A percentile compares a stretch with the other conserved stretches of the same genome.
These are phyloP conservation scores for Mugil cephalus DNA, from an alignment of 2,113 vertebrate species.

Conservation along the genomic window DNA sequence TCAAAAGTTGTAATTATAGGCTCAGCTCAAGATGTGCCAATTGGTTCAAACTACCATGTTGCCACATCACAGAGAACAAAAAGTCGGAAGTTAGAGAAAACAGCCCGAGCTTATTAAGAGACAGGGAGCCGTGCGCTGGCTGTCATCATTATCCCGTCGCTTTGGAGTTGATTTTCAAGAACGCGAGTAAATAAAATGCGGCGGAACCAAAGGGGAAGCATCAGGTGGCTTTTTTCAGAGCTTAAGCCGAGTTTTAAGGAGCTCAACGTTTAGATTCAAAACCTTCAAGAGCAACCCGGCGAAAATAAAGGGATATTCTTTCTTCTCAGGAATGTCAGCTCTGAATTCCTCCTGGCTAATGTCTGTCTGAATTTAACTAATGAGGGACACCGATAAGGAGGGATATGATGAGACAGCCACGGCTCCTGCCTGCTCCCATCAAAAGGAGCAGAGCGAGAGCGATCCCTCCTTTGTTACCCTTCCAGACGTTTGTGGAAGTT, in stretches of 20 bases:
- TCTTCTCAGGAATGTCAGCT: constrained; percentile 50
- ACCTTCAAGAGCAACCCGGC: no score
- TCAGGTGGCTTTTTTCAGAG: no score
- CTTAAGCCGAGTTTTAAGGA: constrained; percentile 15
- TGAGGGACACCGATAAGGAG: constrained; percentile 58
- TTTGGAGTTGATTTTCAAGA: constrained; percentile 27
- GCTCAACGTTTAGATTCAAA: not conserved
- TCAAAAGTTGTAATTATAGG: constrained; percentile 76
- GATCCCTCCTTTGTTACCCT: not conserved
- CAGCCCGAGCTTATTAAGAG: constrained; percentile 55
- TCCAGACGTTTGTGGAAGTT: no score
- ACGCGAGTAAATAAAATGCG: constrained; percentile 18
- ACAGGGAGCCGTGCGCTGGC: constrained; percentile 66
- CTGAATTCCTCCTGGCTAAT: constrained; percentile 62
- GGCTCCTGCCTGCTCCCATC: constrained; percentile 40
- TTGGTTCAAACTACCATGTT: constrained; percentile 75
- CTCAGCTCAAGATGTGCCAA: constrained; percentile 73
- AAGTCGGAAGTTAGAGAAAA: constrained; percentile 65
- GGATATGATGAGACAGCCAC: constrained; percentile 52
- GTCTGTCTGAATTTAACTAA: constrained; percentile 62
- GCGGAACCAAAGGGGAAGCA: constrained; percentile 3
- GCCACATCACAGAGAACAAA: constrained; percentile 77
- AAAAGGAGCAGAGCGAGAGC: constrained; percentile 16
- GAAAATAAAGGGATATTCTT: constrained; percentile 48
- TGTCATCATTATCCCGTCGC: constrained; percentile 61